Conservation (phyloP, 2,888 invertebrate species). For the Cheilosia scutellata region DNA sequence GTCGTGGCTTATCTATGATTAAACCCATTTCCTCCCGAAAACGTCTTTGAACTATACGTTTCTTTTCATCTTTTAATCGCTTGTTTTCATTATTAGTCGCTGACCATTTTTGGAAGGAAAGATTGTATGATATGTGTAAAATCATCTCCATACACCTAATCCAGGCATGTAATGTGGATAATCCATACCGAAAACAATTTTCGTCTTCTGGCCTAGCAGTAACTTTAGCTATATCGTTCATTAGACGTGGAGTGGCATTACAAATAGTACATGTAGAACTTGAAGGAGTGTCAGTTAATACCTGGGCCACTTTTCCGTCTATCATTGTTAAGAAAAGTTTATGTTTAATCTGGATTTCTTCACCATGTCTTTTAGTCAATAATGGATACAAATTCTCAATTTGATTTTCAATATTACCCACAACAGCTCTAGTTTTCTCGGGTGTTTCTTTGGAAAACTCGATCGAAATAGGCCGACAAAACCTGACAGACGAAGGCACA, state of each 20-base stretch:
- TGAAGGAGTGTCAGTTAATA: too few species aligned
- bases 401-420: neutral
- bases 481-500: too few species aligned
- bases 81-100: constrained; percentile 6
- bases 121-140: constrained; percentile 12
- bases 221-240: too few species aligned
- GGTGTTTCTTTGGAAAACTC: constrained; percentile 24
- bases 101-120: constrained; percentile 19
- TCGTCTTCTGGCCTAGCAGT: too few species aligned
- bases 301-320: too few species aligned
- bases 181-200: neutral
- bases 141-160: constrained; percentile 15
- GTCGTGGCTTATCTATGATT: constrained; percentile 21
- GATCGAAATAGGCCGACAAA: neutral
- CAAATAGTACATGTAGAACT: too few species aligned
- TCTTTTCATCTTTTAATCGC: constrained; percentile 8
- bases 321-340: neutral
- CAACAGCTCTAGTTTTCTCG: neutral
- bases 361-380: neutral
- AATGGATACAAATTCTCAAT: neutral
- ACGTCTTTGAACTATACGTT: constrained; percentile 25
- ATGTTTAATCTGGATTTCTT: constrained; percentile 1
- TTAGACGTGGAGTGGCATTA: too few species aligned
- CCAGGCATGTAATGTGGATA: neutral
- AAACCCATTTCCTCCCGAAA: constrained; percentile 14